Evolutionary conservation across 2,113 vertebrate species (phyloP).

Genomic region (Regulus satrapa): DNA sequence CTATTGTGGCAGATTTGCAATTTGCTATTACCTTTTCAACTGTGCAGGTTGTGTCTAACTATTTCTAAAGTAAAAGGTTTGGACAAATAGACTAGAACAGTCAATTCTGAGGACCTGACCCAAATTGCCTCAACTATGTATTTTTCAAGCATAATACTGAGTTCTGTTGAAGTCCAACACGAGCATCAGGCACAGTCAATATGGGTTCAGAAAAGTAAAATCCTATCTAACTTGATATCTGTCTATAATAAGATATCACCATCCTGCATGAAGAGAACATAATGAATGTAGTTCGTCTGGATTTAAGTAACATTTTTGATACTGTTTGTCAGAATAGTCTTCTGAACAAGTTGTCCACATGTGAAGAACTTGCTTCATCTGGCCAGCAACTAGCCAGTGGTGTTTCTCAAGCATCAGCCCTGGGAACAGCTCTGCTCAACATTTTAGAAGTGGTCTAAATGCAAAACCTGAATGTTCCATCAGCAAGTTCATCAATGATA

Average conservation of each 20-base stretch:
- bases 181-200: neutral
- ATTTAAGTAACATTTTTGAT: neutral
- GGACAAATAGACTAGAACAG: neutral
- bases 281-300: neutral
- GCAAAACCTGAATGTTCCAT: neutral
- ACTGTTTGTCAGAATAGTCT: neutral
- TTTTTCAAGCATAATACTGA: neutral
- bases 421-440: neutral
- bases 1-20: neutral
- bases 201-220: neutral
- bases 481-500: neutral
- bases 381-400: rapidly evolving
- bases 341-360: neutral
- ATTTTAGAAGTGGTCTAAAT: neutral
- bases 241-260: neutral
- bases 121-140: neutral
- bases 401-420: neutral
- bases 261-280: neutral
- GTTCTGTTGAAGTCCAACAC: neutral
- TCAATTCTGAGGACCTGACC: neutral
- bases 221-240: neutral
- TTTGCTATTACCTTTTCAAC: neutral
- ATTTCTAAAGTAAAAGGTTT: neutral
- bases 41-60: neutral
- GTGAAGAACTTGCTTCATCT: neutral